Base-by-base conservation (phyloP, 1,140 invertebrate genomes). In the Camponotus floridanus region DNA sequence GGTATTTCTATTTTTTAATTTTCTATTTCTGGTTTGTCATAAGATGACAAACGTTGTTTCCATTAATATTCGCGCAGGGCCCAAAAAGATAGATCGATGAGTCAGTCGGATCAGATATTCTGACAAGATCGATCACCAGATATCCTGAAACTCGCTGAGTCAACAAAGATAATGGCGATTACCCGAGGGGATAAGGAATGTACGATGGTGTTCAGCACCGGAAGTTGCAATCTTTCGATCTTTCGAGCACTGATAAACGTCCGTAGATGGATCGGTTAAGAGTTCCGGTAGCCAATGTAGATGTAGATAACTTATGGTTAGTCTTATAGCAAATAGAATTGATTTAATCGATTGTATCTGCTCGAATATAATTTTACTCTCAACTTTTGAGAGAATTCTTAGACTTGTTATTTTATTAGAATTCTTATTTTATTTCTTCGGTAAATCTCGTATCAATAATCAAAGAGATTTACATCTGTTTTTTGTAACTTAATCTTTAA, bases 151-250 rank as follows among this genome's bases (percentile, higher is more conserved):
- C 90, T n/a, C 79, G 91, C 88, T 88, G 88, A 91, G 91, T 91
- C 90, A 91, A 91, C 86, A 13, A 80, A 86, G 80, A 91, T 91
- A 91, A 91, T 91, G 81, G 87, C 78, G 85, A 81, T 89, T 91
- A 83, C 21, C 61, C 51, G 67, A 59, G 57, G 51, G 57, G 85
- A 84, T 76, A 33, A 83, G 61, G 39, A 51, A 57, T 65, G 31
- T 48, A 67, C 33, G 61, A 68, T 21, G 33, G 11, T 51, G 48
- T 73, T 74, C 45, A 89, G 86, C 62, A 86, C 89, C 91, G 91
- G 90, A 91, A 91, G 91, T 91, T 85, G 68, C 55, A 78, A 84
- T 57, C 83, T 73, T 65, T 51, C 78, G 76, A 42, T 87, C 73
- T 86, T 80, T 88, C 81, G 78, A 87, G 61, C 62, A 33, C 74